These are phyloP conservation scores for Bellardia pandia DNA, from an alignment of 2,888 invertebrate genomes.

Conservation along the genomic window DNA sequence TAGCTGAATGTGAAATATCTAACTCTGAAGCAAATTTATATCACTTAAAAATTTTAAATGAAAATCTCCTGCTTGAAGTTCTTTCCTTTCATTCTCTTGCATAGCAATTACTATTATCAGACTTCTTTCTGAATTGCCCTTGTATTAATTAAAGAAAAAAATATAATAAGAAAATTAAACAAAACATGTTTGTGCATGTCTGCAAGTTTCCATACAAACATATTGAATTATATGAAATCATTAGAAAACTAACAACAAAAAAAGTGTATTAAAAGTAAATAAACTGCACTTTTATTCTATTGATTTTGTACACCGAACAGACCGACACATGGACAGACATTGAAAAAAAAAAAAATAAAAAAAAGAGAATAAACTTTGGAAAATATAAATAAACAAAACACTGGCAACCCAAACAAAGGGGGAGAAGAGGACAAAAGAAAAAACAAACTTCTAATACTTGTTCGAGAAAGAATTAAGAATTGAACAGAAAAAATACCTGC, in stretches of 20 bases:
- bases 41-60: too few relatives aligned
- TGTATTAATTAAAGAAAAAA: conserved; percentile 47
- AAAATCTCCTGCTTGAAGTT: background rate
- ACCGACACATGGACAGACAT: conserved; percentile 2
- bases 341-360: background rate
- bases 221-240: conserved; percentile 47
- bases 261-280: conserved; percentile 52
- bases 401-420: background rate
- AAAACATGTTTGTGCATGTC: conserved; percentile 55
- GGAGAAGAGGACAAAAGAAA: background rate
- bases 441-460: conserved; percentile 19
- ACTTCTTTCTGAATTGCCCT: conserved; percentile 16
- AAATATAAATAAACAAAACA: background rate
- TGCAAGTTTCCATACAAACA: conserved; percentile 32
- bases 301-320: conserved; percentile 12
- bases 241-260: conserved; percentile 29
- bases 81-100: background rate
- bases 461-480: conserved; percentile 23
- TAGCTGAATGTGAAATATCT: too few relatives aligned
- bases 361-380: conserved; percentile 11
- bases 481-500: conserved; percentile 39
- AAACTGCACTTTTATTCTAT: conserved; percentile 58
- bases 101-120: conserved; percentile 2
- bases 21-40: too few relatives aligned
- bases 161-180: background rate